A percentile compares a stretch with the other conserved stretches of the same genome.
These are phyloP conservation scores for Xylota sylvarum DNA, from an alignment of 2,888 invertebrate genomes.

Conservation along the genomic window DNA sequence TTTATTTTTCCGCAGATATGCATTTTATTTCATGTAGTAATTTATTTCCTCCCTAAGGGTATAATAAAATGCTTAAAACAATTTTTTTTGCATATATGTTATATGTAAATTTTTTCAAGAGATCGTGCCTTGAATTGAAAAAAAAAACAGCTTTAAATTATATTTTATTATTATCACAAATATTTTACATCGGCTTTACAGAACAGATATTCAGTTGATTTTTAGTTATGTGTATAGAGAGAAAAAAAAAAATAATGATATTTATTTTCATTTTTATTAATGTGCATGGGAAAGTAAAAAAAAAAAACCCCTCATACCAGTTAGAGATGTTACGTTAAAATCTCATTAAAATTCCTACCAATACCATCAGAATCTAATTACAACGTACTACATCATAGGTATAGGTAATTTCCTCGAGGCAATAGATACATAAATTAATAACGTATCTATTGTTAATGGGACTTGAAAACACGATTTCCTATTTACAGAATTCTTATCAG, in stretches of 20 bases:
- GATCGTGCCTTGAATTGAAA: not conserved
- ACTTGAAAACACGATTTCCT: not conserved
- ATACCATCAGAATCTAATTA: not conserved
- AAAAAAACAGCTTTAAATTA: not conserved
- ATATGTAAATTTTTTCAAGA: no score
- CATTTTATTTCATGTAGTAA: no score
- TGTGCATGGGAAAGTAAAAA: not conserved
- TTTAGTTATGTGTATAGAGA: no score
- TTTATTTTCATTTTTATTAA: not conserved
- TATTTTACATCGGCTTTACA: not conserved
- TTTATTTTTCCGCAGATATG: no score
- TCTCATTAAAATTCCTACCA: not conserved
- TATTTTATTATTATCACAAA: not conserved
- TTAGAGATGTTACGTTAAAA: not conserved
- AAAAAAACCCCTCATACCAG: not conserved
- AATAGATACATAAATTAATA: not conserved
- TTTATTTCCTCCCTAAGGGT: no score
- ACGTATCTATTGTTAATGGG: not conserved
- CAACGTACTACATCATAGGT: not conserved
- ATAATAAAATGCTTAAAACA: no score
- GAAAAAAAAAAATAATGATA: not conserved
- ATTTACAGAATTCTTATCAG: constrained; percentile 1
- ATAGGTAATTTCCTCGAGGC: not conserved
- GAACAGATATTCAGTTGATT: not conserved
- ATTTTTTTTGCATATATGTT: no score